A percentile compares a stretch with the other conserved stretches of the same genome.
These are phyloP conservation scores for Ariolimax columbianus DNA, from an alignment of 2,888 invertebrate genomes.

Conservation along the genomic window DNA sequence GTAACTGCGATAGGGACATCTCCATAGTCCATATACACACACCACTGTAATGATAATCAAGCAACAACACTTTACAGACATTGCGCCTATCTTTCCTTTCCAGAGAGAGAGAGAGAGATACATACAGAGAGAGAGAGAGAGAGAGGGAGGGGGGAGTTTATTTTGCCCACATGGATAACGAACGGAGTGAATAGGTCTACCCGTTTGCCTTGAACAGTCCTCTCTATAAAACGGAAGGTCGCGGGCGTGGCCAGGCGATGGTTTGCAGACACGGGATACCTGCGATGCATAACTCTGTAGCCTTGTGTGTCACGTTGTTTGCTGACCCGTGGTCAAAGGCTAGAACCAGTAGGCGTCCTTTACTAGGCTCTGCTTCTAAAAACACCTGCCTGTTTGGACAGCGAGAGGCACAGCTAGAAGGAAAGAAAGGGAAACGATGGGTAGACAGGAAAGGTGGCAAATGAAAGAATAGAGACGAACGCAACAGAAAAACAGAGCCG, in stretches of 20 bases:
- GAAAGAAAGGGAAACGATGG: not conserved
- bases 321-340: conserved; percentile 1
- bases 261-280: not conserved
- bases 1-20: too few species aligned
- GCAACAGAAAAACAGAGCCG: too few species aligned
- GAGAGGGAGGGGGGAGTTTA: not conserved
- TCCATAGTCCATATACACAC: too few species aligned
- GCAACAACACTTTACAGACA: too few species aligned
- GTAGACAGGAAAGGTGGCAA: not conserved
- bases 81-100: too few species aligned
- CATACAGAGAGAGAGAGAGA: too few species aligned
- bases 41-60: too few species aligned
- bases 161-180: not conserved
- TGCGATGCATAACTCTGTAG: not conserved
- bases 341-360: not conserved
- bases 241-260: not conserved
- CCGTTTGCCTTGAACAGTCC: not conserved
- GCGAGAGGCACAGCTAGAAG: not conserved
- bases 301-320: not conserved
- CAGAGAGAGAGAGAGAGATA: too few species aligned
- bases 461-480: too few species aligned
- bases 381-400: not conserved
- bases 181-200: not conserved
- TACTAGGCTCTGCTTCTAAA: not conserved
- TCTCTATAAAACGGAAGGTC: not conserved